Conservation (phyloP, 2,113 vertebrate genomes). For the Saiga tatarica region DNA sequence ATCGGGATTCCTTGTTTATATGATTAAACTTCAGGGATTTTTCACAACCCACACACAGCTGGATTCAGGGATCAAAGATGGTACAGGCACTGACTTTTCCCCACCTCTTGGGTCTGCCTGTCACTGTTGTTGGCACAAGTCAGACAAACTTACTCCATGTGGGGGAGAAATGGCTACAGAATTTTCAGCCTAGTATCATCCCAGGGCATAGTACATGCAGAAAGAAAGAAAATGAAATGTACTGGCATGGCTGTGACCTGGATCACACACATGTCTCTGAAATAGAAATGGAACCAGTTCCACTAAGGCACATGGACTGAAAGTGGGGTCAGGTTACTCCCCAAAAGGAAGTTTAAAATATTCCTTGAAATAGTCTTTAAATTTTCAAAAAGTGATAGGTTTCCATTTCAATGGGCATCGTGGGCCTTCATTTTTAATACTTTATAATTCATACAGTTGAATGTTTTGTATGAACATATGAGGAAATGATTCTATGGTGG, state of each 20-base stretch:
- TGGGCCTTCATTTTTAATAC: neutral
- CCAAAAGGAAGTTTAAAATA: neutral
- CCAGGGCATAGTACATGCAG: neutral
- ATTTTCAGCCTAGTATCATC: neutral
- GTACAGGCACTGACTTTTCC: neutral
- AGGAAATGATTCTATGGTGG: neutral
- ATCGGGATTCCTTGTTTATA: neutral
- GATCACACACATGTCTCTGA: neutral
- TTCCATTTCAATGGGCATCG: neutral
- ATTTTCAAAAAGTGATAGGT: neutral
- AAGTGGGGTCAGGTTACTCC: accelerated
- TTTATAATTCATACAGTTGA: neutral
- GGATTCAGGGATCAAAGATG: neutral
- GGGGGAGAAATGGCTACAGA: neutral
- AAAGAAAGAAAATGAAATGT: neutral
- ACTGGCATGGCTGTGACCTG: neutral
- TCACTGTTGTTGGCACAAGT: neutral
- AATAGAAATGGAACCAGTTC: neutral
- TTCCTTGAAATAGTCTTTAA: neutral
- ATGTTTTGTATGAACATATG: neutral
- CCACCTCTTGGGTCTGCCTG: neutral
- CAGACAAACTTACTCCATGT: neutral
- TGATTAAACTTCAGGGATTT: neutral
- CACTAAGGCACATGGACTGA: neutral
- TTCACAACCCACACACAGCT: neutral